Percentiles rank a stretch among this genome's conserved stretches.
Evolutionary conservation across 2,888 invertebrate species (phyloP).

Genomic region (Agelastica alni): DNA sequence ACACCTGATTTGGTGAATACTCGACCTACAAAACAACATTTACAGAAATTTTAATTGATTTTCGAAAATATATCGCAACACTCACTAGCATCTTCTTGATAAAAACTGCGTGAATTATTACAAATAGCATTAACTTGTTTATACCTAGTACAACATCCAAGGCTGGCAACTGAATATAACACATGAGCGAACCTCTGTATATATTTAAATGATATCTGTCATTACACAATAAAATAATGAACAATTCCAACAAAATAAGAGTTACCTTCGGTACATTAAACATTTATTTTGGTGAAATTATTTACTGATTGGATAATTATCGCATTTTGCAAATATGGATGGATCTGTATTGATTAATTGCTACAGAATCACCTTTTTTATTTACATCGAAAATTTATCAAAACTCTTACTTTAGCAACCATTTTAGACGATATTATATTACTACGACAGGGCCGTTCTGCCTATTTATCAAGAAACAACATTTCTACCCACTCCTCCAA

Average conservation of each 20-base stretch:
- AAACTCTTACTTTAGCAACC: no score
- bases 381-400: no score
- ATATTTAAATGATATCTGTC: constrained; percentile 34
- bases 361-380: no score
- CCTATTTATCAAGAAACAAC: no score
- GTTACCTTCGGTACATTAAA: constrained; percentile 22
- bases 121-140: no score
- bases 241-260: constrained; percentile 26
- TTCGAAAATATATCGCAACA: constrained; percentile 7
- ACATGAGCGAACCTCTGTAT: constrained; percentile 40
- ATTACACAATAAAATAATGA: constrained; percentile 30
- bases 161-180: constrained; percentile 43
- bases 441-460: no score
- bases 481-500: no score
- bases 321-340: no score
- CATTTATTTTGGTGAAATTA: constrained; percentile 1
- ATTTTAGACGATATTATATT: no score
- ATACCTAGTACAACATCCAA: constrained; percentile 43
- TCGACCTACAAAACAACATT: constrained; percentile 17
- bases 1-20: neutral
- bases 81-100: constrained; percentile 28
- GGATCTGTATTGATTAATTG: no score
- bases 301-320: constrained; percentile 12
- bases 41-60: constrained; percentile 11
- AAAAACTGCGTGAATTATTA: no score